phyloP scores from a whole-genome alignment of 2,797 vertebrate genomes.

The Anolis apletophallus region DNA sequence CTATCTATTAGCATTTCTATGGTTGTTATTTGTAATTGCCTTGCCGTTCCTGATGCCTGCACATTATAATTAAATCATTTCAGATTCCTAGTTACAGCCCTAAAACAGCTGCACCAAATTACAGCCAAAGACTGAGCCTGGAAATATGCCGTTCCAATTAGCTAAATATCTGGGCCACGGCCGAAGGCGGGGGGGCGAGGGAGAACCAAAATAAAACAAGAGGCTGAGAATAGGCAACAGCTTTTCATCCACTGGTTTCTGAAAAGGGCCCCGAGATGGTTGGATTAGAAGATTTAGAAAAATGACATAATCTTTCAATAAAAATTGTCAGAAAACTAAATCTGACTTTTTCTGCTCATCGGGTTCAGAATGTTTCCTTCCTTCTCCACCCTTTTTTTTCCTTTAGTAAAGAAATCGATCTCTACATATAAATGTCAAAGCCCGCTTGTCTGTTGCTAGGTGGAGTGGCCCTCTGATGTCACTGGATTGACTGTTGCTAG shows the following conservation, averaged over 20 bases:
- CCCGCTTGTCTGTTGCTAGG: too few species aligned
- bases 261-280: not conserved
- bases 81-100: conserved; percentile 69
- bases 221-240: conserved; percentile 46
- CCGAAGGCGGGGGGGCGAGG: not conserved
- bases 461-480: too few species aligned
- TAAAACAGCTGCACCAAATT: conserved; percentile 78
- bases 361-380: too few species aligned
- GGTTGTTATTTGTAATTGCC: conserved; percentile 74
- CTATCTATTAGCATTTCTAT: conserved; percentile 72
- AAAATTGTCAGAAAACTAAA: not conserved
- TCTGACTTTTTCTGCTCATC: not conserved
- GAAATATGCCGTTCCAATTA: conserved; percentile 70
- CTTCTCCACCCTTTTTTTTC: too few species aligned
- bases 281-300: not conserved
- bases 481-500: too few species aligned
- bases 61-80: conserved; percentile 80
- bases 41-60: conserved; percentile 71
- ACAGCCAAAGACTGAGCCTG: conserved; percentile 65
- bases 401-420: not conserved
- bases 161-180: conserved; percentile 52
- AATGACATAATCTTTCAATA: too few species aligned
- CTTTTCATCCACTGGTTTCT: conserved; percentile 25
- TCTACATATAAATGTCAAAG: too few species aligned
- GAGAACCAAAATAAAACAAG: conserved; percentile 56